Evolutionary conservation across 1,140 invertebrate species (phyloP).

Genomic region (Leptonema lineaticorne): DNA sequence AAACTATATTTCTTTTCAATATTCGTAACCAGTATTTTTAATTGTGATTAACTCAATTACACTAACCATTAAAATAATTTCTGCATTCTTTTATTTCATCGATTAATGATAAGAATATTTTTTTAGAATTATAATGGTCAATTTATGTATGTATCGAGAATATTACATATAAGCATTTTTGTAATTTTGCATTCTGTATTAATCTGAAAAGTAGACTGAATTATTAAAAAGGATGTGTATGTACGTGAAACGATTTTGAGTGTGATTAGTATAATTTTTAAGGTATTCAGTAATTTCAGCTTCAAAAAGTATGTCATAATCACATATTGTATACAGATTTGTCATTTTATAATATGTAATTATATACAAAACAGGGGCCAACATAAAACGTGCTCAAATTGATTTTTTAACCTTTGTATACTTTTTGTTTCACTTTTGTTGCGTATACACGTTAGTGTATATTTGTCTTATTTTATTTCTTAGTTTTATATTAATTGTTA

Average conservation of each 20-base stretch:
- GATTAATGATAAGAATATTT: background rate
- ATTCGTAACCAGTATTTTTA: too few relatives aligned
- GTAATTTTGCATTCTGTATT: background rate
- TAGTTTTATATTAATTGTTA: background rate
- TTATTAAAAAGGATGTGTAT: background rate
- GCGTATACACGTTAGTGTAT: background rate
- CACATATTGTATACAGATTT: background rate
- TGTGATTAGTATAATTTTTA: background rate
- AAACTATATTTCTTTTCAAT: too few relatives aligned
- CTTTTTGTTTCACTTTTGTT: background rate
- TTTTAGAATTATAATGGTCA: background rate
- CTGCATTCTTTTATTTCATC: background rate
- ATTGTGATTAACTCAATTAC: too few relatives aligned
- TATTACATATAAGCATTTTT: background rate
- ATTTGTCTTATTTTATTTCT: background rate
- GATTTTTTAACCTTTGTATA: background rate
- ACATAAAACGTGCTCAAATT: constrained; percentile 12
- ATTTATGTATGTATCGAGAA: background rate
- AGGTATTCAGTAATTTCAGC: background rate
- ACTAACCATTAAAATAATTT: background rate
- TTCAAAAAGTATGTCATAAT: background rate
- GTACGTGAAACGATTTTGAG: background rate
- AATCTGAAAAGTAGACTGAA: background rate
- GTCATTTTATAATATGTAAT: background rate
- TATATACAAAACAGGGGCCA: constrained; percentile 7